A percentile compares a stretch with the other conserved stretches of the same genome.
phyloP scores from a whole-genome alignment of 37 sponge, comb jelly and placozoan species.

The Axinella damicornis region DNA sequence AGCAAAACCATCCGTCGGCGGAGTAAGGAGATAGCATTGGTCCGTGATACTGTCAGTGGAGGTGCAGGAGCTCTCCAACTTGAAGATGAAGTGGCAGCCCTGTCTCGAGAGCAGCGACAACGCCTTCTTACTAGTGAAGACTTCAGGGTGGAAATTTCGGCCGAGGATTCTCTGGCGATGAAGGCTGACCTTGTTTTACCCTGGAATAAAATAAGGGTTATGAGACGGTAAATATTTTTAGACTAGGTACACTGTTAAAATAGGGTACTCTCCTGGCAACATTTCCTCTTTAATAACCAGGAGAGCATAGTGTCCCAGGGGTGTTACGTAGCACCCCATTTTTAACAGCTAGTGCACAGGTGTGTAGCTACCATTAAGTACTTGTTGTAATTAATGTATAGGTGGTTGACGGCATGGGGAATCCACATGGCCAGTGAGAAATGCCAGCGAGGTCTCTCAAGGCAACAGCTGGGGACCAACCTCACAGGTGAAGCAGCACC shows the following conservation, averaged over 20 bases:
- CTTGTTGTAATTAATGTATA: neutral
- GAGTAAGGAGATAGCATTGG: neutral
- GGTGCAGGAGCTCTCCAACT: neutral
- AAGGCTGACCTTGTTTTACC: conserved; percentile 9
- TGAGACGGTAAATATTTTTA: conserved; percentile 7
- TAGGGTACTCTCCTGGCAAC: too few relatives aligned
- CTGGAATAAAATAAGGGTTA: conserved; percentile 19
- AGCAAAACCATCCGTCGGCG: neutral
- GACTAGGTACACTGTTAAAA: too few relatives aligned
- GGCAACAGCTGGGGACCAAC: neutral
- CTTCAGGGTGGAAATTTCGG: neutral
- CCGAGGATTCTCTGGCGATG: conserved; percentile 16
- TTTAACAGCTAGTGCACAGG: too few relatives aligned
- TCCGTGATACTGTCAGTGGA: neutral
- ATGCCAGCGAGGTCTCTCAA: neutral
- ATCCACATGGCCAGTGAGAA: neutral
- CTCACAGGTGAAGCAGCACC: neutral
- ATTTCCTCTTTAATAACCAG: too few relatives aligned
- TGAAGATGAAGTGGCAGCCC: neutral
- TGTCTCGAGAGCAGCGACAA: neutral
- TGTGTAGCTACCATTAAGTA: too few relatives aligned
- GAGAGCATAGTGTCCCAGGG: too few relatives aligned
- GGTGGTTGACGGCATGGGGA: too few relatives aligned
- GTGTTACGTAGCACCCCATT: too few relatives aligned
- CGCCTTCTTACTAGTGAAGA: neutral